Evolutionary conservation across 53 echinoderm and acorn worm species (phyloP).

Genomic region (Glandiceps talaboti): DNA sequence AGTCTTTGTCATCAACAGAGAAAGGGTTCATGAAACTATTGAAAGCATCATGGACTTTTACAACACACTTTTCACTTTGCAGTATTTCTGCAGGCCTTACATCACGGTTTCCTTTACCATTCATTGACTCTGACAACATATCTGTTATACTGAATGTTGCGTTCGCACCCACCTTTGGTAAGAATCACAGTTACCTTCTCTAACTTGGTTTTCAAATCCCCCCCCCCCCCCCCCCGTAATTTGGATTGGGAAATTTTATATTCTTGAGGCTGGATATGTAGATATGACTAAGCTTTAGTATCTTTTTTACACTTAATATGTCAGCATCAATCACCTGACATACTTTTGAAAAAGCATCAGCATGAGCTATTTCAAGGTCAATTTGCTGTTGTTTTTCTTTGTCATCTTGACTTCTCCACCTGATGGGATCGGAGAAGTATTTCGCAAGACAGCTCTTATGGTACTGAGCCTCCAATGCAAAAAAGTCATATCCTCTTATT

Average conservation of each 20-base stretch:
- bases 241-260: conserved; percentile 9
- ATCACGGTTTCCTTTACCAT: not conserved
- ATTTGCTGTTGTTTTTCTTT: not conserved
- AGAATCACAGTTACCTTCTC: not conserved
- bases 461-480: conserved; percentile 30
- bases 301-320: not conserved
- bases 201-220: conserved; percentile 12
- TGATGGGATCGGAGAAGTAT: conserved; percentile 1
- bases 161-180: not conserved
- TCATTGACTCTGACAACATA: not conserved
- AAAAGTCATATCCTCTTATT: conserved; percentile 27
- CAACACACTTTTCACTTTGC: conserved; percentile 1
- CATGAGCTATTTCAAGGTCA: conserved; percentile 12
- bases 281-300: not conserved
- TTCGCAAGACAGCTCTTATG: conserved; percentile 9
- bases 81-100: not conserved
- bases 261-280: conserved; percentile 9
- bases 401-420: not conserved
- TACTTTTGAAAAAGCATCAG: conserved; percentile 14
- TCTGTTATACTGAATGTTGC: not conserved
- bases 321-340: conserved; percentile 3
- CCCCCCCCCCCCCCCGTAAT: conserved; percentile 16
- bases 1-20: conserved; percentile 6
- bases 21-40: conserved; percentile 17
- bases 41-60: not conserved